Base-by-base conservation (phyloP, 2,113 vertebrate genomes). In the Agelaius tricolor region DNA sequence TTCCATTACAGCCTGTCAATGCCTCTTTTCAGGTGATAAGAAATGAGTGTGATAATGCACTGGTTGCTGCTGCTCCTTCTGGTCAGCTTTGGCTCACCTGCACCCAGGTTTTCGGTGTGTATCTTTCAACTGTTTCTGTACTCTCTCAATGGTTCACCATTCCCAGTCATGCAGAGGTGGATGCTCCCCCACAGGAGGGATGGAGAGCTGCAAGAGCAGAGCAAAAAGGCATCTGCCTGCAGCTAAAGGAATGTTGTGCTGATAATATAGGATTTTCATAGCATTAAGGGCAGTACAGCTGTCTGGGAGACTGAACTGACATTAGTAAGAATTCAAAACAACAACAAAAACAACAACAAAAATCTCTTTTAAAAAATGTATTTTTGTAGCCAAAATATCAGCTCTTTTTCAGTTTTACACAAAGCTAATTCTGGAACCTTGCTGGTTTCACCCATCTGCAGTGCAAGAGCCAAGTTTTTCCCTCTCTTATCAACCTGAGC, bases 51-150 rank as follows among this genome's bases (percentile, higher is more conserved):
- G 55, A 73, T 58, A 75, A 94, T 87, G 76, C 62, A 59, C 27
- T 76, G 73, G 43, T 26, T 84, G 47, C 65, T 96, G 84, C 76
- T 98, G 44, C 89, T 98, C 35, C 89, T 98, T 87, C 52, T 98
- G 89, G 61, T 97, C 75, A 93, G 88, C 89, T 93, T 86, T 20
- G 31, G 90, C 54, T 83, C 96, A 54, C 90, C 96, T 39, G 97
- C 94, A 39, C 95, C 97, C 51, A 78, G 96, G 75, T 93, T 93
- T 55, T 94, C 89, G 22, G 99, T 99, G 97, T 2, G 98, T 98
- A 84, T 63, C 20, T 71, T 33, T 69, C 39, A 20, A 24, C 37
- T 13, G 13, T 11, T 13, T 35, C 46, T 66, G 43, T 65, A 51
- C n/a, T 37, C 22, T 72, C 58, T 37, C 37, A 33, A 1, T 4